Evolutionary conservation across 2,113 vertebrate species (phyloP).

Genomic region (Epinephelus lanceolatus): DNA sequence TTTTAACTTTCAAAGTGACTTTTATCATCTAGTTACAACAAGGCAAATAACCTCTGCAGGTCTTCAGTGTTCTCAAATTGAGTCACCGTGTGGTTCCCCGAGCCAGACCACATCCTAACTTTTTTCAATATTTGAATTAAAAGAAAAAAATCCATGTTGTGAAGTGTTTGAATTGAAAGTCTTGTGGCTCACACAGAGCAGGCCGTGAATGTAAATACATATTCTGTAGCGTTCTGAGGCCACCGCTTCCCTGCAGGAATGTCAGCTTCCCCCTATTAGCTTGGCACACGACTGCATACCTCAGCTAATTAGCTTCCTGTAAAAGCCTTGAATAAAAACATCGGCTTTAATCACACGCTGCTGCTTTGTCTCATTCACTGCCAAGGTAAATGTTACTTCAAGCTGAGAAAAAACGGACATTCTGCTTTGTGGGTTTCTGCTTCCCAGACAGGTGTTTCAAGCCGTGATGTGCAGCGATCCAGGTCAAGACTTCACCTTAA

Average conservation of each 20-base stretch:
- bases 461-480: constrained; percentile 66
- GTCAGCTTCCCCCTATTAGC: constrained; percentile 87
- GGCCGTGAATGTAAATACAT: constrained; percentile 86
- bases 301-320: constrained; percentile 96
- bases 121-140: constrained; percentile 21
- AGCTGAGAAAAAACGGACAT: constrained; percentile 61
- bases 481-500: constrained; percentile 74
- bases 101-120: constrained; percentile 52
- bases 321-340: constrained; percentile 91
- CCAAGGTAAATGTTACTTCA: constrained; percentile 94
- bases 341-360: constrained; percentile 91
- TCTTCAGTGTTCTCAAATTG: constrained; percentile 7
- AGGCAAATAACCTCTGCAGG: constrained; percentile 12
- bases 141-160: not conserved
- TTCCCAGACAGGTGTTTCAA: constrained; percentile 82
- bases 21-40: constrained; percentile 26
- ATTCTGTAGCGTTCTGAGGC: constrained; percentile 88
- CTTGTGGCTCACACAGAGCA: constrained; percentile 73
- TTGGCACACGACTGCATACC: constrained; percentile 91
- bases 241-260: constrained; percentile 86
- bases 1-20: constrained; percentile 18
- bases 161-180: constrained; percentile 50
- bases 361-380: constrained; percentile 90
- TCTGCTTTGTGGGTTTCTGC: constrained; percentile 80
- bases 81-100: not conserved